Conservation (phyloP, 2,888 invertebrate genomes). For the Drosophila limbata region DNA sequence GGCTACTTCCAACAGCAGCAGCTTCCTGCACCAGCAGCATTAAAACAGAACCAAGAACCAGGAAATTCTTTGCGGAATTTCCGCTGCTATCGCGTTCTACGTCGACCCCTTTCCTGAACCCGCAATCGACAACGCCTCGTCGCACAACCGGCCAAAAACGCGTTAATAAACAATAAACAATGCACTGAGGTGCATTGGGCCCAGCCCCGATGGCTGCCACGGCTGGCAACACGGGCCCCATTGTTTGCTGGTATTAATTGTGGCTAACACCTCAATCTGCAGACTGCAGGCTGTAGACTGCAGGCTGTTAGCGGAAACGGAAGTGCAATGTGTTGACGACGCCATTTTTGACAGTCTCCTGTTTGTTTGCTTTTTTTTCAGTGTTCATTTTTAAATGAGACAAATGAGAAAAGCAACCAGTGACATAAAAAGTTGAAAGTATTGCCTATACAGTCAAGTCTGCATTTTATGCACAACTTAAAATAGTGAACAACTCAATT, state of each 20-base stretch:
- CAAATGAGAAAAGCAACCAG: conserved; percentile 24
- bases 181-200: conserved; percentile 34
- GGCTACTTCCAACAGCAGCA: conserved; percentile 47
- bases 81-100: conserved; percentile 21
- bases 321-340: conserved; percentile 75
- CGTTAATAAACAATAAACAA: conserved; percentile 60
- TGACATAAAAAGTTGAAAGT: conserved; percentile 2
- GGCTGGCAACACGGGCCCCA: conserved; percentile 17
- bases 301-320: conserved; percentile 55
- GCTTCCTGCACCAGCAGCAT: conserved; percentile 40
- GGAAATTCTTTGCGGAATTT: conserved; percentile 17
- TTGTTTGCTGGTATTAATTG: conserved; percentile 66
- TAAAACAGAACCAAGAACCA: conserved; percentile 4
- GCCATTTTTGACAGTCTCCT: conserved; percentile 47
- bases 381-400: conserved; percentile 29
- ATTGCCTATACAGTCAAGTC: not conserved
- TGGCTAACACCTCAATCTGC: conserved; percentile 22
- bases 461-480: not conserved
- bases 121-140: conserved; percentile 6
- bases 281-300: conserved; percentile 1
- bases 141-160: conserved; percentile 37
- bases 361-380: conserved; percentile 22
- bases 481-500: not conserved
- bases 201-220: not conserved
- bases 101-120: conserved; percentile 9